These are phyloP conservation scores for Musca vetustissima DNA, from an alignment of 1,140 invertebrate genomes.

Conservation along the genomic window DNA sequence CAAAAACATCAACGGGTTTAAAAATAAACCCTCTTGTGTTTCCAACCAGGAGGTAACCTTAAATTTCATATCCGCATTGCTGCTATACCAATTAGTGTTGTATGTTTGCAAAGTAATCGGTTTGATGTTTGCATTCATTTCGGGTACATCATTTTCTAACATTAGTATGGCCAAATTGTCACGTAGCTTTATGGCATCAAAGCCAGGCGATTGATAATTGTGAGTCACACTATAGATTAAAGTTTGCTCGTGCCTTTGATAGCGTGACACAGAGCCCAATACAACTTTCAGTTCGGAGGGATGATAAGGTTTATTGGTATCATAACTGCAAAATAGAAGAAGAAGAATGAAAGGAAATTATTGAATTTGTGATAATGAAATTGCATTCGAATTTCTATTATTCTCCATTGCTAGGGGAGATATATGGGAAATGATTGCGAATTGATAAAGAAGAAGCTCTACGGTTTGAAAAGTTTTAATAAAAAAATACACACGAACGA, in stretches of 20 bases:
- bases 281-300: slow-evolving; percentile 45
- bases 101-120: slow-evolving; percentile 30
- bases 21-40: slow-evolving; percentile 9
- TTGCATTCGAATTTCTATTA: neutral
- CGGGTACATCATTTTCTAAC: slow-evolving; percentile 42
- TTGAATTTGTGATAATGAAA: slow-evolving; percentile 3
- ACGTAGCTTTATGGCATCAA: slow-evolving; percentile 29
- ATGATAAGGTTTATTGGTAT: slow-evolving; percentile 32
- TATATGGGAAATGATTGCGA: too few relatives aligned
- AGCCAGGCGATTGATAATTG: slow-evolving; percentile 34
- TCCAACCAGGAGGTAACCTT: slow-evolving; percentile 26
- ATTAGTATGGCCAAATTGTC: slow-evolving; percentile 43
- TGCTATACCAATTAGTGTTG: neutral
- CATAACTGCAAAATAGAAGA: slow-evolving; percentile 22
- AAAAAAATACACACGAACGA: too few relatives aligned
- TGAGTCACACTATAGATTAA: slow-evolving; percentile 41
- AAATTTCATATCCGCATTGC: neutral
- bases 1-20: slow-evolving; percentile 15
- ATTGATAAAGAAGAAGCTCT: too few relatives aligned
- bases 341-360: neutral
- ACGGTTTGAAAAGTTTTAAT: too few relatives aligned
- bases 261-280: slow-evolving; percentile 40
- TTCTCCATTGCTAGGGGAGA: neutral
- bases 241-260: slow-evolving; percentile 35
- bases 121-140: slow-evolving; percentile 33